Base-by-base conservation (phyloP, 2,888 invertebrate genomes). In the Drosophila prolongata region DNA sequence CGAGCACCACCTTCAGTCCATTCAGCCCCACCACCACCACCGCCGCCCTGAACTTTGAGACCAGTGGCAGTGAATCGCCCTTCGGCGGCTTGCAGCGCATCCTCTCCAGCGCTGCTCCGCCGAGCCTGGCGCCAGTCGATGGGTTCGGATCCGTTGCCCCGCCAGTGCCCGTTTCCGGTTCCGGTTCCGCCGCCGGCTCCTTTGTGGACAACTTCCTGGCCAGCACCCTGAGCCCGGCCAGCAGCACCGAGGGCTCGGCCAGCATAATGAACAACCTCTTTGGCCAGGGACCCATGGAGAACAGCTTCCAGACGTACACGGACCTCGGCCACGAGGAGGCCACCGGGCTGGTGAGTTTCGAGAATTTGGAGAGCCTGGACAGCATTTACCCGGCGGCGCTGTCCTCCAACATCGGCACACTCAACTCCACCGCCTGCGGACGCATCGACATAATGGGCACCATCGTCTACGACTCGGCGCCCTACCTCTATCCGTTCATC, bases 401-500 rank as follows among this genome's bases (percentile, higher is more conserved):
- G 78, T 93, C 94, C 58, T 91, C 92, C 52, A 91, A 92, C 66
- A 91, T 92, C 65, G 92, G 90, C 74, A 91, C 92, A 46, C 78
- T 92, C 46, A 94, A 94, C 81, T 94, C 94, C 38, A 92, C 93
- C 43, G 95, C 95, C 68, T 98, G 97, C 91, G 97, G 96, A 65
- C 94, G 97, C 40, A 95, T 96, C 70, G 96, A 97, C 90, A 97
- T 97, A 87, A 98, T 98, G 97, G 98, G 98, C 47, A 96, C 95
- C 52, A 97, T 98, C 84, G 97, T 98, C 9, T 95, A 96, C 87
- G 98, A 98, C 90, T 96, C 98, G 0, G 97, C 98, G 10, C 98
- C 98, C 1, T 98, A 98, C 92, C 94, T 98, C 55, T 99, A 97
- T 93, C 98, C 98, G 1, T 98, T 98, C 93, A 98, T 98, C 89